Evolutionary conservation across 2,888 invertebrate genomes (phyloP).

Genomic region (Psococerastis gibbosa): DNA sequence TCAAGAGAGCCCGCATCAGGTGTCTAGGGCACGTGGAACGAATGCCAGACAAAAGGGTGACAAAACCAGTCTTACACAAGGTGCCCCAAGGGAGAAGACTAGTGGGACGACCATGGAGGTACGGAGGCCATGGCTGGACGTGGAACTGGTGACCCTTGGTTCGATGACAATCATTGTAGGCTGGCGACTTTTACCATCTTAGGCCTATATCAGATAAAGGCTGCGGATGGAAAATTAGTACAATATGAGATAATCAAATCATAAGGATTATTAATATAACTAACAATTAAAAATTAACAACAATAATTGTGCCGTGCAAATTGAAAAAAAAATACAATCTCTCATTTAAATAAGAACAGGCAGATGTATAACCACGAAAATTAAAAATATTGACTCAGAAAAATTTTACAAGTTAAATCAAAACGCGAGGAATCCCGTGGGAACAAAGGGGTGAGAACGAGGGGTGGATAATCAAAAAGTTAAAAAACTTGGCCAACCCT

Average conservation of each 20-base stretch:
- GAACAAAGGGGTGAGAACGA: background rate
- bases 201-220: no score
- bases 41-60: no score
- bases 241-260: background rate
- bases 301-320: background rate
- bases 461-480: constrained; percentile 7
- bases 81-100: no score
- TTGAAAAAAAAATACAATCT: constrained; percentile 3
- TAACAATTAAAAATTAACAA: background rate
- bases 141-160: no score
- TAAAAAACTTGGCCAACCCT: constrained; percentile 5
- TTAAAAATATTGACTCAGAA: constrained; percentile 11
- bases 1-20: no score
- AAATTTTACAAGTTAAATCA: constrained; percentile 9
- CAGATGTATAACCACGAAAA: constrained; percentile 11
- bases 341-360: constrained; percentile 10
- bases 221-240: background rate
- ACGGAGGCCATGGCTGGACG: no score
- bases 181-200: no score
- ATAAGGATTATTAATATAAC: background rate
- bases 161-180: no score
- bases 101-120: no score
- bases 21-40: no score
- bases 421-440: background rate
- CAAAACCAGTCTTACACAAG: no score